phyloP scores from a whole-genome alignment of 2,888 invertebrate genomes.

The Noctua janthe region DNA sequence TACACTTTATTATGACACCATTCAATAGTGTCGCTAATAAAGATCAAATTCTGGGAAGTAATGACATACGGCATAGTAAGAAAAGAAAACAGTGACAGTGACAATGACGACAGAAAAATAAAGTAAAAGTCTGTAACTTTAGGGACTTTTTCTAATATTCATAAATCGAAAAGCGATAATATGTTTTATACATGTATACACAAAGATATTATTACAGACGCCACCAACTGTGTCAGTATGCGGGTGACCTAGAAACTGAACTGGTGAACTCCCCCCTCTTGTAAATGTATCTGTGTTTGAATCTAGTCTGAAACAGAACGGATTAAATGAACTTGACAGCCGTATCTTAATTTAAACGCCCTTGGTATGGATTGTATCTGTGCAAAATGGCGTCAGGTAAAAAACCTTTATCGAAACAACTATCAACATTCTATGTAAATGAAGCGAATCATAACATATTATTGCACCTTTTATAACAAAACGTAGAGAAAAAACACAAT shows the following conservation, averaged over 20 bases:
- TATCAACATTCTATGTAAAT: constrained; percentile 22
- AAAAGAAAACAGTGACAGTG: too few species aligned
- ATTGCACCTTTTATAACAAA: background rate
- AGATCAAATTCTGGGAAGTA: too few species aligned
- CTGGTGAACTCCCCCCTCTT: background rate
- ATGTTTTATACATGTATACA: background rate
- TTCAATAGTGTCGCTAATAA: too few species aligned
- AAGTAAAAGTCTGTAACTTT: background rate
- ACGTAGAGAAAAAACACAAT: background rate
- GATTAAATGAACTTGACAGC: constrained; percentile 50
- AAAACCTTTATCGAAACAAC: constrained; percentile 14
- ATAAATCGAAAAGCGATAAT: background rate
- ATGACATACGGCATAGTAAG: too few species aligned
- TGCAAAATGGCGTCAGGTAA: constrained; percentile 20
- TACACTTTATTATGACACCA: too few species aligned
- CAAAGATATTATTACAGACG: background rate
- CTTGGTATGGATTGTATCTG: constrained; percentile 39
- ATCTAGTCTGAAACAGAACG: constrained; percentile 32
- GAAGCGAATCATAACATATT: background rate
- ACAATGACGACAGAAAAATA: too few species aligned
- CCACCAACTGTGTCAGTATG: background rate
- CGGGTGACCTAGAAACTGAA: constrained; percentile 36
- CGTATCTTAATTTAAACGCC: constrained; percentile 46
- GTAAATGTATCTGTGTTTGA: constrained; percentile 30
- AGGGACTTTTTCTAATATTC: background rate